phyloP scores from a whole-genome alignment of 2,113 vertebrate genomes.

The Arenaria interpres region DNA sequence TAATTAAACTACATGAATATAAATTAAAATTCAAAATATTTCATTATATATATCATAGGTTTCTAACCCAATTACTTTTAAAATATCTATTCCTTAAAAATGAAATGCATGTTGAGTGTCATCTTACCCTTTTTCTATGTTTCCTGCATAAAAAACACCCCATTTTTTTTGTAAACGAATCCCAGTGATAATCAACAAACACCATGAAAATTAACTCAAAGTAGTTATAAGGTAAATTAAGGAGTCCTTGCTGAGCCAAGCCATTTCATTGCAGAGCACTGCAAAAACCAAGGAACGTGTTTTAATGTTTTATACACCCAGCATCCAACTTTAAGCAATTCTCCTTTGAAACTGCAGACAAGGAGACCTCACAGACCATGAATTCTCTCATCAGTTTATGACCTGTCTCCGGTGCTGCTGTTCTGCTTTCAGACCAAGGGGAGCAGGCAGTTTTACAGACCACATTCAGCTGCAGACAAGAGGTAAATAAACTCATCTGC shows the following conservation, averaged over 20 bases:
- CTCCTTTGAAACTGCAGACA: neutral
- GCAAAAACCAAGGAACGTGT: neutral
- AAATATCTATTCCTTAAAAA: neutral
- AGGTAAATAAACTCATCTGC: neutral
- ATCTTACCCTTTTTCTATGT: neutral
- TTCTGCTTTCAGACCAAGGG: neutral
- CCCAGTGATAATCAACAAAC: neutral
- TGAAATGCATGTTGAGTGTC: neutral
- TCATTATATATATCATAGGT: neutral
- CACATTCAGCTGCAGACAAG: neutral
- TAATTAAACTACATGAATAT: neutral
- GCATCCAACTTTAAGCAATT: neutral
- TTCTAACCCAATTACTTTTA: neutral
- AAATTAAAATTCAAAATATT: neutral
- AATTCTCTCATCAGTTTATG: neutral
- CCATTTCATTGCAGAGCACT: neutral
- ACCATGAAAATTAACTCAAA: neutral
- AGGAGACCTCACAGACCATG: neutral
- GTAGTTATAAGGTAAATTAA: neutral
- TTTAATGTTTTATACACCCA: neutral
- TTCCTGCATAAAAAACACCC: neutral
- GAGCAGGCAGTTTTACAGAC: neutral
- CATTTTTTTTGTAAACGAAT: neutral
- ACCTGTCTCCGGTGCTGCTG: neutral
- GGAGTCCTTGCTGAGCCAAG: neutral